Conservation (phyloP, 1,140 invertebrate genomes). For the Neodiprion pinetum region DNA sequence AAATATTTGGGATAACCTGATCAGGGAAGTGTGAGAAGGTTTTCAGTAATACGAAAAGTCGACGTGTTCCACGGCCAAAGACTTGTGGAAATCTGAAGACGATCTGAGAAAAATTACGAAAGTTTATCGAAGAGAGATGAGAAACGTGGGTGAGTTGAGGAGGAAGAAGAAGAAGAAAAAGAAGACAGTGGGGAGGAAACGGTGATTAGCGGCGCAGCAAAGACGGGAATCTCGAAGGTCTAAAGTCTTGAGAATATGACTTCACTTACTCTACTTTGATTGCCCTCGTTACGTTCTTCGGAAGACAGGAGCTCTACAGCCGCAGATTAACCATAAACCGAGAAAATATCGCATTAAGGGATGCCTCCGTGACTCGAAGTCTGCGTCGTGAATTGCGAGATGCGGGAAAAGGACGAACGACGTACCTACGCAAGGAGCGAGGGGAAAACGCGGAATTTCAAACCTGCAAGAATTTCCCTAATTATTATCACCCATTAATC, state of each 20-base stretch:
- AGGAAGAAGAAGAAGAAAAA: not conserved
- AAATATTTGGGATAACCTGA: too few species aligned
- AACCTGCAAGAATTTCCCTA: slow-evolving; percentile 53
- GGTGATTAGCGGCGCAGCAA: slow-evolving; percentile 22
- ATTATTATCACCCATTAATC: slow-evolving; percentile 59
- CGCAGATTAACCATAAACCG: slow-evolving; percentile 12
- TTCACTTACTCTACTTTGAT: slow-evolving; percentile 15
- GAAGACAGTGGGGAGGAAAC: not conserved
- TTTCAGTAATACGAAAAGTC: too few species aligned
- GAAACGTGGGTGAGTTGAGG: not conserved
- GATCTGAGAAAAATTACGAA: not conserved
- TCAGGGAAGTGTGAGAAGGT: too few species aligned
- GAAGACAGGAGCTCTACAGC: not conserved
- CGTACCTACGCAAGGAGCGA: not conserved
- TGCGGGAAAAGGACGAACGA: not conserved
- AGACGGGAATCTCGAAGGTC: slow-evolving; percentile 17
- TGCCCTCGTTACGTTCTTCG: slow-evolving; percentile 1
- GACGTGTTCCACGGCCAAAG: not conserved
- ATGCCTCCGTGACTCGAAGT: not conserved
- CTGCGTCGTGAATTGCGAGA: not conserved
- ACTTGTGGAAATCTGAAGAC: not conserved
- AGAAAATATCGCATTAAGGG: slow-evolving; percentile 16
- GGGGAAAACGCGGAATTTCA: not conserved
- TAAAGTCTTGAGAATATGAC: slow-evolving; percentile 12
- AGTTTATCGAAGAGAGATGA: not conserved